Evolutionary conservation across 2,888 invertebrate genomes (phyloP), one percentile per base, ranked within the genome.

Genomic region (Corythucha ciliata): DNA sequence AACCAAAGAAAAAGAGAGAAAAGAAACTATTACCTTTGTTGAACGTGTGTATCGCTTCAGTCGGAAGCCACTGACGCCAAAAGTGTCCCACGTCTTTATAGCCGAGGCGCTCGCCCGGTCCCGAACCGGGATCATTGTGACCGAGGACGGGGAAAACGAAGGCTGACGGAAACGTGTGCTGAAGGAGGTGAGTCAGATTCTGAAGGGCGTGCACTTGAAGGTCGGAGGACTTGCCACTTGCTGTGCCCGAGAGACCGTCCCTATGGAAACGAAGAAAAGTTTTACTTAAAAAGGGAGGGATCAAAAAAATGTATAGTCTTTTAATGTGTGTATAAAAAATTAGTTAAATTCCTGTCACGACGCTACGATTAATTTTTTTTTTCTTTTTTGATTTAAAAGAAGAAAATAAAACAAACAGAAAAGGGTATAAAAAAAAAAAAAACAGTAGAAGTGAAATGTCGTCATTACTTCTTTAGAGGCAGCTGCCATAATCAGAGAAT

Each of bases 91-190:
- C 75, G 53, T 77, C 76, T 26, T 73, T 73, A 62, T 76, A 78
- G 63, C 72, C 69, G 49, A 71, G 69, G 54, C 62, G 34, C 61
- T 72, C 67, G 45, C 77, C 76, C 5, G 24, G 65, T 62, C n/a
- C 67, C 61, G 76, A 78, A 61, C 73, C 76, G 12, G 81, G 83
- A 65, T 91, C 91, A 65, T 88, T 81, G 67, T 91, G 90, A 0
- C 92, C 91, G 56, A 91, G 71, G 10, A 86, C 87, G 12, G 92
- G 91, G 67, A 89, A 89, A 58, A 92, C 86, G 67, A 89, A 88
- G 67, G 87, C 85, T n/a, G 83, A 84, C 59, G 83, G 83, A 71
- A 90, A 90, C 53, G 87, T 85, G 65, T 81, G 80, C 52, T 81
- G 77, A 57, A 92, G 73, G 51, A 88, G 73, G 59, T 85, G 81